Evolutionary conservation across 2,888 invertebrate genomes (phyloP).

Genomic region (Eupithecia insigniata): DNA sequence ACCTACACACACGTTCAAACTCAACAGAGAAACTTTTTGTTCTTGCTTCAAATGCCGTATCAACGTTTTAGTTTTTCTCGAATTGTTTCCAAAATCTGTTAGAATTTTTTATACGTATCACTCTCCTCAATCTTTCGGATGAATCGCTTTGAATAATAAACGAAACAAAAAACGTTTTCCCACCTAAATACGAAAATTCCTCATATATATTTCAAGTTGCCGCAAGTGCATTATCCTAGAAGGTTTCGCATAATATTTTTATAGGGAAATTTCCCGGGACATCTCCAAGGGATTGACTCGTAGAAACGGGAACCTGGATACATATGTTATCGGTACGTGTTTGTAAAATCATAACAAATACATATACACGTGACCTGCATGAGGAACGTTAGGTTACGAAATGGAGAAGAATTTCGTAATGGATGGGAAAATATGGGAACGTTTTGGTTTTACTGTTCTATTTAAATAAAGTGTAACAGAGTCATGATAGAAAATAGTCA

Average conservation of each 20-base stretch:
- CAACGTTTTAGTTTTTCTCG: neutral
- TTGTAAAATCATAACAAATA: conserved; percentile 57
- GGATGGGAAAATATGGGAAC: conserved; percentile 26
- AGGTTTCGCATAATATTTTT: conserved; percentile 59
- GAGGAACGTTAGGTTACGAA: conserved; percentile 33
- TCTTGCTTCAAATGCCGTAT: neutral
- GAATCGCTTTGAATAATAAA: conserved; percentile 13
- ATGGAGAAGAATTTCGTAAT: conserved; percentile 37
- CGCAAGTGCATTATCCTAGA: conserved; percentile 37
- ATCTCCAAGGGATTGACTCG: conserved; percentile 63
- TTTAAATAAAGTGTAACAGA: neutral
- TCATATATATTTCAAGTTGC: conserved; percentile 27
- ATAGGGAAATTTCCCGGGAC: conserved; percentile 63
- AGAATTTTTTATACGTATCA: neutral
- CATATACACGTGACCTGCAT: conserved; percentile 47
- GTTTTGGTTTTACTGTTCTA: conserved; percentile 10
- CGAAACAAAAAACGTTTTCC: conserved; percentile 26
- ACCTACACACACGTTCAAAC: neutral
- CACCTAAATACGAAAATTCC: conserved; percentile 21
- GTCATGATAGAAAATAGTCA: neutral
- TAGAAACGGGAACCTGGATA: conserved; percentile 36
- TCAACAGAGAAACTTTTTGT: neutral
- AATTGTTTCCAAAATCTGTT: neutral
- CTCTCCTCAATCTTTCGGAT: neutral
- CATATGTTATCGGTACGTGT: conserved; percentile 57